A percentile compares a stretch with the other conserved stretches of the same genome.
phyloP scores from a whole-genome alignment of 2,113 vertebrate species.

The Pica pica region DNA sequence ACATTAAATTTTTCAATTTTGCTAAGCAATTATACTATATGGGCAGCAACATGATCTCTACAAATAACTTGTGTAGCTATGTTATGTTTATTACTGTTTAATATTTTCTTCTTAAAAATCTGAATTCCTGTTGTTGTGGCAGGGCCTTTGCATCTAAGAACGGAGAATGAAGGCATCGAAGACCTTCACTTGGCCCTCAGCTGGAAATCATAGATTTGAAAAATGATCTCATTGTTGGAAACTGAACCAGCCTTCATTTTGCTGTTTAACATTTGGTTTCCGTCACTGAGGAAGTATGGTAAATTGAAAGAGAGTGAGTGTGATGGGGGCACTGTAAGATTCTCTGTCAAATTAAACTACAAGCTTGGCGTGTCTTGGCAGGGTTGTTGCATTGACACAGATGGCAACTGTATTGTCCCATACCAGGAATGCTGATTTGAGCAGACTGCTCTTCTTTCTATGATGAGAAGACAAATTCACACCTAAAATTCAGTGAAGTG shows the following conservation, averaged over 20 bases:
- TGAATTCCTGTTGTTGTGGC: neutral
- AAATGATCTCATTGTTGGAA: neutral
- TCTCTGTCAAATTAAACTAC: neutral
- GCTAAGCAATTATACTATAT: neutral
- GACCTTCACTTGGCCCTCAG: neutral
- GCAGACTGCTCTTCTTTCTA: neutral
- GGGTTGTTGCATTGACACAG: neutral
- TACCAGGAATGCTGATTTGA: neutral
- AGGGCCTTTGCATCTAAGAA: neutral
- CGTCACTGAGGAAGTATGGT: neutral
- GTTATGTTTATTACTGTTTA: neutral
- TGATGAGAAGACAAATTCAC: neutral
- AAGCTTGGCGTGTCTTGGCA: neutral
- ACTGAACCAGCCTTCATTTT: neutral
- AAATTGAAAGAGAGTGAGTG: neutral
- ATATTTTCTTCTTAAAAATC: neutral
- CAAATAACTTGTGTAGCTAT: neutral
- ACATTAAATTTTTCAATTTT: neutral
- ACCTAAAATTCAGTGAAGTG: neutral
- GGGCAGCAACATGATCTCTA: neutral
- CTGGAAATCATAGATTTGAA: neutral
- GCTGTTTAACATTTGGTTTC: neutral
- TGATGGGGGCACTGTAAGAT: neutral
- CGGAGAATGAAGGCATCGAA: neutral
- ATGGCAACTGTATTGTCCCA: neutral